Evolutionary conservation across 2,113 vertebrate genomes (phyloP), one percentile per base, ranked within the genome.

Genomic region (Phylloscopus trochilus): DNA sequence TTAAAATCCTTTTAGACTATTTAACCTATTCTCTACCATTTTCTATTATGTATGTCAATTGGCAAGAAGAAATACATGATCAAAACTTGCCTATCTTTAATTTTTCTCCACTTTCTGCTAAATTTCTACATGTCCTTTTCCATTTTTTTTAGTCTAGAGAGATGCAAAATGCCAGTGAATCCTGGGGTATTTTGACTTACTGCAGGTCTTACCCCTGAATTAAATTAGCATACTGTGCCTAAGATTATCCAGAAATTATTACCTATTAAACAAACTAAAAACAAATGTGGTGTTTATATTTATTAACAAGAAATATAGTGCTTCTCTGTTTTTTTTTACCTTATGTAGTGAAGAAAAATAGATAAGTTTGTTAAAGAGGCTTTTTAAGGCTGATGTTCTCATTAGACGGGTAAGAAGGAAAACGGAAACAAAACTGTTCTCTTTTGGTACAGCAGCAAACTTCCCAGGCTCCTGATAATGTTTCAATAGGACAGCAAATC

Each of bases 1-100:
- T 98, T 98, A 98, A 98, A 98, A 98, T 98, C 97, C 97, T 97
- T 98, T 98, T 97, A 98, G 98, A 97, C 97, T 97, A 87, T 97
- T 98, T 98, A 98, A 98, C 98, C 98, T 98, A 94, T 98, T 98
- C 97, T 97, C 96, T 95, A 97, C 97, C 97, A 96, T 97, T 98
- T 98, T 97, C 96, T 97, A 96, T 98, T 97, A 97, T 96, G 96
- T 97, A 97, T 98, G 96, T 95, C 98, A 97, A 93, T 70, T 95
- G 97, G 90, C 75, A 95, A 96, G 93, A 90, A 97, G 95, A 97
- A 97, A 94, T 96, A 95, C 92, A 94, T 74, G 88, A 96, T 96
- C 90, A 96, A 97, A 97, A 97, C 90, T 96, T 97, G 93, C 35
- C 95, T 96, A 92, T 85, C 88, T 96, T 97, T 94, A 96, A 90